Base-by-base conservation (phyloP, 2,113 vertebrate species). In the Glareola pratincola region DNA sequence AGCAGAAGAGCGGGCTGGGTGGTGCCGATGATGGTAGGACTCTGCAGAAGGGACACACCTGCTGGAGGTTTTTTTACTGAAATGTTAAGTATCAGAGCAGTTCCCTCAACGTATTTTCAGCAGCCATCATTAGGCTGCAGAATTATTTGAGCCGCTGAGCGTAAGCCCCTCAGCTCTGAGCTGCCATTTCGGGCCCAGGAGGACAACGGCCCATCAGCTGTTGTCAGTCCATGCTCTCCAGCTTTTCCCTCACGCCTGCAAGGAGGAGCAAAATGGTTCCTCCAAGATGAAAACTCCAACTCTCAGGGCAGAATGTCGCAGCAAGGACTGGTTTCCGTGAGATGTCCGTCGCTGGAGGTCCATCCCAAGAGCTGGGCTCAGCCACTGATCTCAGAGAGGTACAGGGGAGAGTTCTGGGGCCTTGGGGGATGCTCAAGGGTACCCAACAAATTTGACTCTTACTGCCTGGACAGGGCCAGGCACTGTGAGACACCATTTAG, bases 51-150 rank as follows among this genome's bases (percentile, higher is more conserved):
- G 30, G 37, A 13, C 27, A 36, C 9, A 12, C 29, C 57, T 72
- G 20, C 62, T 83, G 51, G 56, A 78, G 77, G 30, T 1, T 57
- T 48, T 80, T 80, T 71, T 50, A n/a, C 12, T 81, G n/a, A 83
- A 80, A 67, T 4, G 4, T 32, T 69, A 9, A 62, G 39, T 37
- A 37, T 23, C 22, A 41, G 36, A 77, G n/a, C 37, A 77, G 14
- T 45, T 85, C 17, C 45, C 45, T 45, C 36, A 83, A 26, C 5
- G 2, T 15, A 8, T 83, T 88, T 95, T 53, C 51, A 94, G 34
- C 68, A n/a, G 36, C 29, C 0, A 0, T 27, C 45, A 12, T 51
- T 56, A 73, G 41, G 37, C 62, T 53, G 21, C 36, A 60, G 76
- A 84, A 60, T 51, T 76, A 50, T n/a, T 88, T 53, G 27, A 0